phyloP scores from a whole-genome alignment of 2,113 vertebrate genomes.

The Cyanistes caeruleus region DNA sequence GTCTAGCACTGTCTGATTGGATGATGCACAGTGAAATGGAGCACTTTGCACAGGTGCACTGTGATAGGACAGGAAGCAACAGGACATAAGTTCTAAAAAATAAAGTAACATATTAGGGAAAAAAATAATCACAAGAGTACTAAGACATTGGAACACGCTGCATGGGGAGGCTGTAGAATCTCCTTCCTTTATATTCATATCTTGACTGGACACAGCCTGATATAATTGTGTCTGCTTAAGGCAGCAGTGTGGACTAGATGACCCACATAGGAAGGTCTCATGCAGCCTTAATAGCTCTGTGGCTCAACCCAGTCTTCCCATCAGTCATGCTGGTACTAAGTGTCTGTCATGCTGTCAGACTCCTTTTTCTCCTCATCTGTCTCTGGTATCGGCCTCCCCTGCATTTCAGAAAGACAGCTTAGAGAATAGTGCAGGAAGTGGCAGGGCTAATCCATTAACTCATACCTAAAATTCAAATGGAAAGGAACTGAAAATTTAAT shows the following conservation, averaged over 20 bases:
- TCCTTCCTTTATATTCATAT: background rate
- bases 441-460: background rate
- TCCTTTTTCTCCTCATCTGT: background rate
- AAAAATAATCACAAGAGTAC: fast-evolving
- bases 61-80: background rate
- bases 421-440: background rate
- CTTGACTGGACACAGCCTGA: background rate
- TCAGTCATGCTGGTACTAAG: background rate
- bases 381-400: background rate
- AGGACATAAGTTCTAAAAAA: background rate
- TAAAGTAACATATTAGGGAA: background rate
- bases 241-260: background rate
- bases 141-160: background rate
- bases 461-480: background rate
- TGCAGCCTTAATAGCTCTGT: background rate
- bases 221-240: background rate
- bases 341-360: background rate
- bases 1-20: background rate
- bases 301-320: background rate
- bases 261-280: background rate
- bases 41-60: background rate
- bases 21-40: background rate
- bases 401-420: background rate
- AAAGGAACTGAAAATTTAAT: background rate
- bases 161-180: background rate